Evolutionary conservation across 2,888 invertebrate species (phyloP), one percentile per base, ranked within the genome.

Genomic region (Epinotia ramella): DNA sequence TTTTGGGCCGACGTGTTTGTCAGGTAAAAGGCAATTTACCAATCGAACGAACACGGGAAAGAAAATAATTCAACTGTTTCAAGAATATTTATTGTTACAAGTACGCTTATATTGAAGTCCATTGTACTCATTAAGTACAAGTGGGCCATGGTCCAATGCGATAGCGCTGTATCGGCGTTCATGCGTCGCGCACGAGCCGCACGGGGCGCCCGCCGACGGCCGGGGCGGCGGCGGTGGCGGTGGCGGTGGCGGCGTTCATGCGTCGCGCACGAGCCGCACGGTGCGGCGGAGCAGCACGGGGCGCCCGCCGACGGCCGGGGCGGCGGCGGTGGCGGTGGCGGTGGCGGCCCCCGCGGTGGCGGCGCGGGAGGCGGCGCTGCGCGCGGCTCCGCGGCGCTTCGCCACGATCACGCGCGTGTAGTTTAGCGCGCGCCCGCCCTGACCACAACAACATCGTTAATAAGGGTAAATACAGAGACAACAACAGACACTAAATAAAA

Each of bases 391-490:
- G 67, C 73, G 76, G 64, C 86, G 86, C 80, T 93, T 91, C 12
- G 94, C 94, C 77, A 95, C 83, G 78, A 88, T 85, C 62, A 87
- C 87, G 80, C 88, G 88, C 76, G 87, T 84, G 83, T 83, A 84
- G 78, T 80, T 91, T 13, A 89, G 74, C 80, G 79, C 80, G 77
- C 78, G 80, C 73, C 73, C 77, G 73, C 75, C 65, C 76, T 77
- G 77, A 77, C 56, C 62, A 79, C 76, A 73, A 78, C 77, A 63
- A 18, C 3, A 59, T 59, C 5, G 13, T 53, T 16, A 53, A n/a
- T 53, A 5, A 3, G 24, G 24, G 1, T 28, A 28, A 28, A 28
- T 28, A 28, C 1, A 28, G 24, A 28, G 24, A 28, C 24, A 28
- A 28, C 24, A 28, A 28, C 3, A 28, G 24, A 28, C 24, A 28